Evolutionary conservation across 92 coral and sea anemone genomes (phyloP).

Genomic region (Paragorgia papillata): DNA sequence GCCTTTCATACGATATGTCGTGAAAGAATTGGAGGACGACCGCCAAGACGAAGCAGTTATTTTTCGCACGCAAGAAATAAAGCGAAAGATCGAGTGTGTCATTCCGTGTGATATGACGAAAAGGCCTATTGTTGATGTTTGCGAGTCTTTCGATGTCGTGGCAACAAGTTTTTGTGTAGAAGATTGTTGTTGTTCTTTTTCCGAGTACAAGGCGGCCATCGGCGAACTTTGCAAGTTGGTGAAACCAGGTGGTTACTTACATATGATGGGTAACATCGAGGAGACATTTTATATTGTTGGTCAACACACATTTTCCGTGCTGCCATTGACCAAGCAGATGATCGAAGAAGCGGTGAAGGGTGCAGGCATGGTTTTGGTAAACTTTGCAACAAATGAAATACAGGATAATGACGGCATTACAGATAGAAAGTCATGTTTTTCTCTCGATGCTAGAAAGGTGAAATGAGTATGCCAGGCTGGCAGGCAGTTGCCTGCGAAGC

Average conservation of each 20-base stretch:
- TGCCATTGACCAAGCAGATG: conserved; percentile 2
- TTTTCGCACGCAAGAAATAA: conserved; percentile 45
- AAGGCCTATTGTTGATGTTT: background rate
- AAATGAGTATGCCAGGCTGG: no score
- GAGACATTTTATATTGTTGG: conserved; percentile 29
- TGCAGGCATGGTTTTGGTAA: conserved; percentile 19
- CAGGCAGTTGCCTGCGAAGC: no score
- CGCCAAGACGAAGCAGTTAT: background rate
- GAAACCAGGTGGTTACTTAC: conserved; percentile 29
- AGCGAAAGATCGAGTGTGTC: conserved; percentile 43
- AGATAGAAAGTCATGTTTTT: no score
- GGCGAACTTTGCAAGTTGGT: conserved; percentile 22
- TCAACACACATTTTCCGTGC: conserved; percentile 1
- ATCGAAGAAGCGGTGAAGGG: conserved; percentile 12
- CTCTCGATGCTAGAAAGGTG: no score
- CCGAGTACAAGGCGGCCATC: conserved; percentile 33
- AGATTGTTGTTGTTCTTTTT: conserved; percentile 1
- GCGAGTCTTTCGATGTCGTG: conserved; percentile 20
- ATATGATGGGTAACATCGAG: conserved; percentile 24
- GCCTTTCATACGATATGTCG: conserved; percentile 43
- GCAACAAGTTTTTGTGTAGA: conserved; percentile 42
- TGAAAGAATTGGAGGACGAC: conserved; percentile 51
- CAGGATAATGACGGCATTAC: no score
- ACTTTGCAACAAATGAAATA: background rate
- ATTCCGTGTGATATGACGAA: conserved; percentile 55